Evolutionary conservation across 2,113 vertebrate genomes (phyloP), one percentile per base, ranked within the genome.

Genomic region (Rhinoptilus africanus): DNA sequence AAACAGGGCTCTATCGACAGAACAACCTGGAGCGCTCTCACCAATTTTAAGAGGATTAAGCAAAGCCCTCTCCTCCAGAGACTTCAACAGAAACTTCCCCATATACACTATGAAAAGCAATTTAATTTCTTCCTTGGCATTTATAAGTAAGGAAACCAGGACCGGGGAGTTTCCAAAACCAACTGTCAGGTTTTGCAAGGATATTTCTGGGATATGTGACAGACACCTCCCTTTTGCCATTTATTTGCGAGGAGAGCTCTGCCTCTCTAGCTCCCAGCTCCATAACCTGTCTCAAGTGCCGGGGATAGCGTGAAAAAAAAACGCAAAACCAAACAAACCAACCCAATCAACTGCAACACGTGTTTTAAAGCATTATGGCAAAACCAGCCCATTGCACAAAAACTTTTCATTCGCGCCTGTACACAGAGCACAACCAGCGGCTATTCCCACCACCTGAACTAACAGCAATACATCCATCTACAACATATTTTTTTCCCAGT

Each of bases 31-130:
- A 91, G 59, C 16, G 9, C 67, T 80, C 16, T 2, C 35, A 85
- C 39, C 84, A 74, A 56, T 94, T 94, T 78, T 85, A 67, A 92
- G 92, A 78, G 88, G 95, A 92, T 97, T 97, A 93, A 92, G 17
- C 86, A 66, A 95, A 96, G 78, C 72, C 78, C n/a, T 39, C 71
- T 95, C 77, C 85, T 95, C 73, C 45, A 69, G 45, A 50, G 64
- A 19, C 48, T 53, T 67, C 51, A 23, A 34, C 34, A 77, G 82
- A 85, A 93, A 85, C 88, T 78, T 82, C 64, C 67, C n/a, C 53
- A 48, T 10, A 73, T 54, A 67, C 27, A n/a, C 14, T 22, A 79
- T 6, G 34, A 96, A 94, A 93, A 88, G 60, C 45, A 89, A 95
- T 95, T 94, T 76, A 4, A 69, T 92, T 92, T 93, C 94, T 95